Conservation (phyloP, 2,888 invertebrate species). For the Rhingia campestris region DNA sequence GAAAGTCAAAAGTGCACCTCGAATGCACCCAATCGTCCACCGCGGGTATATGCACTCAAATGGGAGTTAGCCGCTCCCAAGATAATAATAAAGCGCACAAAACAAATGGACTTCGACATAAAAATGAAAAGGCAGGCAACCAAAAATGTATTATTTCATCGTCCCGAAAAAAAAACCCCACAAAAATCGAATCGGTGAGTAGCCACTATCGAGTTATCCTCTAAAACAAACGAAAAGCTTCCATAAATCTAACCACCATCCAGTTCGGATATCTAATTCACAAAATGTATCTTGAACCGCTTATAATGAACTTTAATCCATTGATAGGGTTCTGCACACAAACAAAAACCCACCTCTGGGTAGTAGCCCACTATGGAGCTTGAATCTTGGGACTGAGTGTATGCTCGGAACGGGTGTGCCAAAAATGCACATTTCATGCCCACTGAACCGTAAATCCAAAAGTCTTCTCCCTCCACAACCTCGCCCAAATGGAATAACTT, state of each 20-base stretch:
- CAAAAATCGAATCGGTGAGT: constrained; percentile 19
- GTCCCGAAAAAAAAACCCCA: constrained; percentile 36
- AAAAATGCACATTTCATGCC: constrained; percentile 66
- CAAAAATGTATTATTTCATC: constrained; percentile 67
- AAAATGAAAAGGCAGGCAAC: constrained; percentile 65
- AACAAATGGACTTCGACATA: constrained; percentile 12
- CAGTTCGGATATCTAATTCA: constrained; percentile 63
- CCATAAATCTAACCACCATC: constrained; percentile 61
- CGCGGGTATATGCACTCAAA: constrained; percentile 7
- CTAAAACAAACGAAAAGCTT: constrained; percentile 43
- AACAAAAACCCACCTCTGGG: constrained; percentile 26
- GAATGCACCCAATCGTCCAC: constrained; percentile 56
- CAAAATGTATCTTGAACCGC: constrained; percentile 44
- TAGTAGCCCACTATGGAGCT: constrained; percentile 11
- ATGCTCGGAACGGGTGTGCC: constrained; percentile 59
- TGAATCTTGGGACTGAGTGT: constrained; percentile 6
- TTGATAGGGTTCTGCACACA: constrained; percentile 48
- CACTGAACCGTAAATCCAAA: constrained; percentile 58
- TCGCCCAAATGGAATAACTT: constrained; percentile 46
- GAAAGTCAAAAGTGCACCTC: constrained; percentile 69
- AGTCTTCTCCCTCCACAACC: constrained; percentile 21
- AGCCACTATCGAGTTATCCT: constrained; percentile 43
- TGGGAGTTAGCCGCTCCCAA: constrained; percentile 61
- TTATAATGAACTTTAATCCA: constrained; percentile 64
- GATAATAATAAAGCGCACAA: constrained; percentile 48